A percentile compares a stretch with the other conserved stretches of the same genome.
Evolutionary conservation across 2,113 vertebrate species (phyloP).

Genomic region (Gadus macrocephalus): DNA sequence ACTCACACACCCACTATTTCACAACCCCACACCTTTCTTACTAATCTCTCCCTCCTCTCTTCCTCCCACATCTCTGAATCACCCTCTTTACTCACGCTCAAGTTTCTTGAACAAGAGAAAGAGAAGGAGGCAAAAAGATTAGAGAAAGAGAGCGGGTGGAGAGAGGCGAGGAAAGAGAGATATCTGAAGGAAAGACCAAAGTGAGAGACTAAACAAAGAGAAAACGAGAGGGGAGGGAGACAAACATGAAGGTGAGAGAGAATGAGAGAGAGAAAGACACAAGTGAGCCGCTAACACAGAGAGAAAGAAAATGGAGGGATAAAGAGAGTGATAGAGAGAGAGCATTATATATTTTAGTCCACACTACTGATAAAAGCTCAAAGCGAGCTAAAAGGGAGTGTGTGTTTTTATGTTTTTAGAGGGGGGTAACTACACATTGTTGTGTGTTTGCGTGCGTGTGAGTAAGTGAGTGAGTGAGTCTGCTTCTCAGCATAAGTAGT

Average conservation of each 20-base stretch:
- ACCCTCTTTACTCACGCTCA: constrained; percentile 11
- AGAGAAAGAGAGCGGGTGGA: neutral
- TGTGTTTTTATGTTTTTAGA: neutral
- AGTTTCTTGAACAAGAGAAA: neutral
- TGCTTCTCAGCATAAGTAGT: neutral
- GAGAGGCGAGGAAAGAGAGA: too few species aligned
- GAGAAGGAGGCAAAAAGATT: neutral
- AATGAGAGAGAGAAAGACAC: too few species aligned
- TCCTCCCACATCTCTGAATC: constrained; percentile 29
- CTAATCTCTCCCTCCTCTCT: constrained; percentile 19
- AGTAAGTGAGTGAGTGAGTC: neutral
- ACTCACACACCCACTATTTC: constrained; percentile 31
- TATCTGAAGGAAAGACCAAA: too few species aligned
- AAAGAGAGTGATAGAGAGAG: too few species aligned
- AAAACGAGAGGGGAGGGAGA: too few species aligned
- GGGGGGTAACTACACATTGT: too few species aligned
- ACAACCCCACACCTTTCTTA: constrained; percentile 21
- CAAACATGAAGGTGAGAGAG: too few species aligned
- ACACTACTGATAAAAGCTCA: too few species aligned
- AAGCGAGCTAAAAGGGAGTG: neutral
- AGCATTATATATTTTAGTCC: too few species aligned
- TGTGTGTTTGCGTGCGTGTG: neutral
- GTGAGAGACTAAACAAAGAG: too few species aligned
- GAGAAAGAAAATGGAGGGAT: neutral
- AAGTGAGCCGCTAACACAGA: neutral